These are phyloP conservation scores for Hippopotamus amphibius DNA, from an alignment of 2,113 vertebrate species.

Conservation along the genomic window DNA sequence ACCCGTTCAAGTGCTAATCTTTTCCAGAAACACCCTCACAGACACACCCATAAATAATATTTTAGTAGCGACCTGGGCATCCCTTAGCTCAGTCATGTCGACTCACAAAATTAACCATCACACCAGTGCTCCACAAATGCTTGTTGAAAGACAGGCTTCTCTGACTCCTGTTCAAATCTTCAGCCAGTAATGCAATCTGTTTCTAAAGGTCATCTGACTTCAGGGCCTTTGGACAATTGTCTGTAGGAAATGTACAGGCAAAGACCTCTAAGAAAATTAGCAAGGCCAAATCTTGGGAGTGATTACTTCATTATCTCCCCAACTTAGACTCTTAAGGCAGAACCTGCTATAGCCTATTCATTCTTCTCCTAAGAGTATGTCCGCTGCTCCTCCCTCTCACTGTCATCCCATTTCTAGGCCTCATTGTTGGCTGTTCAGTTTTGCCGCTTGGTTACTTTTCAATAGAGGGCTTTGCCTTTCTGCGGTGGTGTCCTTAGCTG, in stretches of 20 bases:
- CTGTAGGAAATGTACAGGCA: not conserved
- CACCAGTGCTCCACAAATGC: not conserved
- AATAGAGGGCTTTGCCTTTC: not conserved
- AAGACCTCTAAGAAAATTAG: not conserved
- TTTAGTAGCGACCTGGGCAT: not conserved
- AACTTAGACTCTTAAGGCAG: rapidly evolving
- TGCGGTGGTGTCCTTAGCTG: not conserved
- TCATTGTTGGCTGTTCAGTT: not conserved
- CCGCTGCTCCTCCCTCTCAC: not conserved
- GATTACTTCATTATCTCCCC: not conserved
- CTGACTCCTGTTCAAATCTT: not conserved
- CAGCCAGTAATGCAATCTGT: not conserved
- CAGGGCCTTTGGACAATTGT: not conserved
- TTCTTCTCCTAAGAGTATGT: not conserved
- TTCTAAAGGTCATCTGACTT: not conserved
- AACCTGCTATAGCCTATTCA: not conserved
- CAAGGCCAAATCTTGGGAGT: not conserved
- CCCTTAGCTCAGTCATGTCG: not conserved
- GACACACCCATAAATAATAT: not conserved
- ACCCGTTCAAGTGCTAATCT: not conserved
- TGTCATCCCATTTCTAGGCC: not conserved
- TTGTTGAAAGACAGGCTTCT: not conserved
- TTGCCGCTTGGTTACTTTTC: slow-evolving; percentile 23
- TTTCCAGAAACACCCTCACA: not conserved
- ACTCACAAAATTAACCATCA: not conserved